phyloP scores from a whole-genome alignment of 2,113 vertebrate genomes.

The Semnornis frantzii region DNA sequence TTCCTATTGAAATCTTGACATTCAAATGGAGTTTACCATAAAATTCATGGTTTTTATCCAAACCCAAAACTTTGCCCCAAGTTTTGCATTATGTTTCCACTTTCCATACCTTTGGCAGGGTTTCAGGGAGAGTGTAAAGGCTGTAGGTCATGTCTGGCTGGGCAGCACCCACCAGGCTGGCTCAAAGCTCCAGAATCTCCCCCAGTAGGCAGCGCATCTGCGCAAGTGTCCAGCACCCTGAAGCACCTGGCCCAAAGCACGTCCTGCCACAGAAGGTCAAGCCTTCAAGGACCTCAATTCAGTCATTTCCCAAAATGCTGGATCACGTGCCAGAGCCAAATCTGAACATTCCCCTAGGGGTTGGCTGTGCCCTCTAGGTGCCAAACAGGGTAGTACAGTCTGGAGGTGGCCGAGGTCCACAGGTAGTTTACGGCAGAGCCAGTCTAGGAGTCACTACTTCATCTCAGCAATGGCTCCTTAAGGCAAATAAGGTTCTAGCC shows the following conservation, averaged over 20 bases:
- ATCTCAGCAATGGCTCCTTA: neutral
- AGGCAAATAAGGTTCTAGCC: neutral
- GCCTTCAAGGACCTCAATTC: neutral
- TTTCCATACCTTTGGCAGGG: neutral
- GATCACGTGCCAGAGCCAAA: neutral
- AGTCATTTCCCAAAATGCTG: neutral
- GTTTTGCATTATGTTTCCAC: neutral
- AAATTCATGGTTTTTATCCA: neutral
- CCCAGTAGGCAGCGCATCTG: neutral
- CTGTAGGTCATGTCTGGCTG: neutral
- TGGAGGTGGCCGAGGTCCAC: neutral
- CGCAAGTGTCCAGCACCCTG: accelerated
- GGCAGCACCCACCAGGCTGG: neutral
- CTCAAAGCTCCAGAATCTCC: neutral
- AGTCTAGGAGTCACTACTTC: neutral
- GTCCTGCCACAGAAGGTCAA: neutral
- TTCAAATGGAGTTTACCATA: neutral
- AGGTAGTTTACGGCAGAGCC: neutral
- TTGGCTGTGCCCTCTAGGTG: neutral
- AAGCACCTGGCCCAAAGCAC: accelerated
- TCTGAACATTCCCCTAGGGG: neutral
- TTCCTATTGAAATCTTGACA: neutral
- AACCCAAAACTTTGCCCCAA: neutral
- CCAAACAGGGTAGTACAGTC: neutral
- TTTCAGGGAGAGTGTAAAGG: accelerated